Evolutionary conservation across 2,797 vertebrate genomes (phyloP), one percentile per base, ranked within the genome.

Genomic region (Acanthis flammea): DNA sequence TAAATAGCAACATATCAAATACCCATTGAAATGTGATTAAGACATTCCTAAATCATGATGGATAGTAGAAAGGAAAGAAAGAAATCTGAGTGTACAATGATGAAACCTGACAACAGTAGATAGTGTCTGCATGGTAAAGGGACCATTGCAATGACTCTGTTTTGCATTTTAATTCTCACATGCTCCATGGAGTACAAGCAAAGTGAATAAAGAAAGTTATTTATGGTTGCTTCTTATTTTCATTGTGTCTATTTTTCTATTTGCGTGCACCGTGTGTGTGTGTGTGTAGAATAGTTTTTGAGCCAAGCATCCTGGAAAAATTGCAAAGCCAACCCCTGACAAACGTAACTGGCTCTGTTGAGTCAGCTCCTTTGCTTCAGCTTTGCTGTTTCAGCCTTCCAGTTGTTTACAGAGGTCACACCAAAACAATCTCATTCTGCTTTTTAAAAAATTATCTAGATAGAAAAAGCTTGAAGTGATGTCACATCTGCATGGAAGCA

Each of bases 281-380:
- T 19, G 17, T 25, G 19, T 30, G 21, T 6, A 33, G 51, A 66
- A 85, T 0, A 70, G 17, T 15, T 68, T 71, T 76, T 48, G n/a
- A 90, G 51, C 22, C 35, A 80, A 88, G 23, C 7, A 72, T 62
- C 44, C 55, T 19, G 63, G 31, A 84, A 97, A 94, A 86, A 86
- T 83, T 80, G 45, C 35, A 91, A n/a, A 92, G 53, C 95, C 72
- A 68, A 86, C 15, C 31, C 73, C 82, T 82, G 92, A 94, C 71
- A 96, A 94, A 92, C 6, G 9, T 87, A 78, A 78, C 67, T 51
- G 10, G 19, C 35, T 63, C 37, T 33, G 45, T 88, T 88, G 93
- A 94, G 68, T 89, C 58, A 83, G 63, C 70, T 84, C 15, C 42
- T 76, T 89, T 93, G 35, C 39, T 71, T 39, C 81, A 47, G 61